Evolutionary conservation across 2,888 invertebrate genomes (phyloP).

Genomic region (Aphodius sticticus): DNA sequence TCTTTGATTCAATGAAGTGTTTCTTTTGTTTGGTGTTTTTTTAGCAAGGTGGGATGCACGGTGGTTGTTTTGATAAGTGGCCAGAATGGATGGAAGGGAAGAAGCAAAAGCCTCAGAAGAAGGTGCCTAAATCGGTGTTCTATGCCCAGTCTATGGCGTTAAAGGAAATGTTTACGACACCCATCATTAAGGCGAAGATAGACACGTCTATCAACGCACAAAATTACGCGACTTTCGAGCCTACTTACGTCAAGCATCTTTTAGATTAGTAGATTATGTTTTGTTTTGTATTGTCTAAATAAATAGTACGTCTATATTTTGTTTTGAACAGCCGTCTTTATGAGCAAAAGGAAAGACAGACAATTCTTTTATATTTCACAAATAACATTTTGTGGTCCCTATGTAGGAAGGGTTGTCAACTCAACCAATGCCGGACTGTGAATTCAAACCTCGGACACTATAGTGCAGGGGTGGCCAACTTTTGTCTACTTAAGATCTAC

Average conservation of each 20-base stretch:
- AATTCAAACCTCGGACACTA: too few species aligned
- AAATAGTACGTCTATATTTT: too few species aligned
- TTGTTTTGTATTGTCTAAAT: not conserved
- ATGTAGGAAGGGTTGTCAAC: too few species aligned
- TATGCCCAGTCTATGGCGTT: conserved; percentile 40
- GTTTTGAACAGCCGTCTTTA: too few species aligned
- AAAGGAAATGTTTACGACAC: conserved; percentile 40
- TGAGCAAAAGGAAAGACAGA: too few species aligned
- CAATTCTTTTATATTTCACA: too few species aligned
- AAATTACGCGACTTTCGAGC: conserved; percentile 41
- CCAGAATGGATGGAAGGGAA: conserved; percentile 49
- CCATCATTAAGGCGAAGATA: conserved; percentile 39
- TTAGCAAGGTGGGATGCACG: conserved; percentile 56
- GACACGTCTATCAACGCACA: conserved; percentile 40
- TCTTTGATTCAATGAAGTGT: not conserved
- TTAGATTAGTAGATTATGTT: conserved; percentile 26
- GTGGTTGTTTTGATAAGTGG: conserved; percentile 57
- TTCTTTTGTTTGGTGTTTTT: conserved; percentile 27
- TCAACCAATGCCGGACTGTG: too few species aligned
- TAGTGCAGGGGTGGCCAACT: too few species aligned
- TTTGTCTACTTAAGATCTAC: too few species aligned
- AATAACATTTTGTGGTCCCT: too few species aligned
- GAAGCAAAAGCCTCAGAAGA: conserved; percentile 29
- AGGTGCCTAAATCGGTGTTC: conserved; percentile 8
- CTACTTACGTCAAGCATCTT: conserved; percentile 37